Percentiles rank a stretch among this genome's conserved stretches.
These are phyloP conservation scores for Nemopilema nomurai DNA, from an alignment of 30 jellyfish, hydroid and myxozoan genomes.

Conservation along the genomic window DNA sequence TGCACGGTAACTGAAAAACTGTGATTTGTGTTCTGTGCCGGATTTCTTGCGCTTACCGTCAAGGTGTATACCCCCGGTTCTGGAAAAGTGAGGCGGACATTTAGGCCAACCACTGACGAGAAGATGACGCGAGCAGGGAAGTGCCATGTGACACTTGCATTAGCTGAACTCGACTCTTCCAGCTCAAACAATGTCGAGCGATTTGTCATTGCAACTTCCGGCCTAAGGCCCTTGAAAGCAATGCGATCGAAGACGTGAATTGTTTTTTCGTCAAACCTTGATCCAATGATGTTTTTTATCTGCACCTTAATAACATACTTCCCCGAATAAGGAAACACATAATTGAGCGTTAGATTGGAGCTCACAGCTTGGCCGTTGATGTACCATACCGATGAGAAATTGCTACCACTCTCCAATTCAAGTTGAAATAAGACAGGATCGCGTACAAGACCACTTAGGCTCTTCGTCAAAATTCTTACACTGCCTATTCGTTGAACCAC, in stretches of 20 bases:
- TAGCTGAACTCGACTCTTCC: background rate
- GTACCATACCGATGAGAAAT: constrained; percentile 54
- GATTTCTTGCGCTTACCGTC: constrained; percentile 6
- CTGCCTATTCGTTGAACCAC: constrained; percentile 49
- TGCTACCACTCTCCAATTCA: constrained; percentile 8
- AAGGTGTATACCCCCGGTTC: constrained; percentile 34
- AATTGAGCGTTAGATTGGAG: background rate
- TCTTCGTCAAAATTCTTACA: constrained; percentile 8
- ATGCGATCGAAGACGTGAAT: constrained; percentile 25
- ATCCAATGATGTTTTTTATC: constrained; percentile 12
- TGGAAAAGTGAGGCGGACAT: constrained; percentile 5
- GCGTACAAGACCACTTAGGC: background rate
- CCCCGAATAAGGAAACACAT: constrained; percentile 36
- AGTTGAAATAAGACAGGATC: background rate
- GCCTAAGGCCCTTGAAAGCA: constrained; percentile 6
- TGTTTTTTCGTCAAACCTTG: background rate
- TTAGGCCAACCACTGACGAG: background rate
- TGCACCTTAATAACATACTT: constrained; percentile 9
- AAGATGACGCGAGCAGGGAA: constrained; percentile 13
- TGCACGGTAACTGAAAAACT: constrained; percentile 29
- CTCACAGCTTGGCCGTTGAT: constrained; percentile 4
- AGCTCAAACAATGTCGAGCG: constrained; percentile 7
- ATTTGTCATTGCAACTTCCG: constrained; percentile 30
- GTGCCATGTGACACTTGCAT: constrained; percentile 12
- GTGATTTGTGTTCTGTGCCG: background rate